Conservation (phyloP, 2,113 vertebrate species). For the Falcunculus frontatus region DNA sequence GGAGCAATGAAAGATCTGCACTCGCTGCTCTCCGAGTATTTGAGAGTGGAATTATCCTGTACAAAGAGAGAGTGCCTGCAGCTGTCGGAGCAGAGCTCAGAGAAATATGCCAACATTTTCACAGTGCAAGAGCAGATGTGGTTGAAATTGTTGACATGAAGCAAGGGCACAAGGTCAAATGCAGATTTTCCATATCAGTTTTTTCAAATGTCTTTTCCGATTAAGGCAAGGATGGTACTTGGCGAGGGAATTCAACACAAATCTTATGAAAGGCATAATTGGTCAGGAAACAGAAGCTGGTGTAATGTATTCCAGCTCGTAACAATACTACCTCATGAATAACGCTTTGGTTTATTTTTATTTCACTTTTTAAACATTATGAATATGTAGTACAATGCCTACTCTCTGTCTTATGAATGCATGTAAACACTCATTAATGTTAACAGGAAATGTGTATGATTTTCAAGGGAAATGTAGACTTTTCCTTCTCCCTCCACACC, state of each 20-base stretch:
- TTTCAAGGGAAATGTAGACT: neutral
- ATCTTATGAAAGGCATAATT: conserved; percentile 20
- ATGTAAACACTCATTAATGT: conserved; percentile 46
- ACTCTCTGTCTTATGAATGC: conserved; percentile 30
- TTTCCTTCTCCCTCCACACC: neutral
- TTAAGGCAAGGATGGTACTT: conserved; percentile 10
- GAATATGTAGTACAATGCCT: conserved; percentile 47
- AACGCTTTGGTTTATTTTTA: neutral
- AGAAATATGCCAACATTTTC: conserved; percentile 65
- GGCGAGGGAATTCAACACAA: neutral
- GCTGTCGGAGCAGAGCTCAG: conserved; percentile 56
- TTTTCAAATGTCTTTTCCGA: conserved; percentile 48
- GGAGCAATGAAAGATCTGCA: neutral
- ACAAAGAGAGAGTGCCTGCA: conserved; percentile 51
- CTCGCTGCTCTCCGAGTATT: neutral
- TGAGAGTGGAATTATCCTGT: conserved; percentile 31
- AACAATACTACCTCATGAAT: neutral
- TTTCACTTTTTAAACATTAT: neutral
- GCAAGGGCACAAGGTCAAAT: conserved; percentile 61
- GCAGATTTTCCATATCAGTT: conserved; percentile 63
- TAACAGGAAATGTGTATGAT: conserved; percentile 19
- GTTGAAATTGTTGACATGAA: conserved; percentile 58
- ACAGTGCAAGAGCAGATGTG: conserved; percentile 70
- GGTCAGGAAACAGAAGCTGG: conserved; percentile 55
- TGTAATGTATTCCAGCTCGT: conserved; percentile 22